These are phyloP conservation scores for Andrena fulva DNA, from an alignment of 2,888 invertebrate genomes.

Conservation along the genomic window DNA sequence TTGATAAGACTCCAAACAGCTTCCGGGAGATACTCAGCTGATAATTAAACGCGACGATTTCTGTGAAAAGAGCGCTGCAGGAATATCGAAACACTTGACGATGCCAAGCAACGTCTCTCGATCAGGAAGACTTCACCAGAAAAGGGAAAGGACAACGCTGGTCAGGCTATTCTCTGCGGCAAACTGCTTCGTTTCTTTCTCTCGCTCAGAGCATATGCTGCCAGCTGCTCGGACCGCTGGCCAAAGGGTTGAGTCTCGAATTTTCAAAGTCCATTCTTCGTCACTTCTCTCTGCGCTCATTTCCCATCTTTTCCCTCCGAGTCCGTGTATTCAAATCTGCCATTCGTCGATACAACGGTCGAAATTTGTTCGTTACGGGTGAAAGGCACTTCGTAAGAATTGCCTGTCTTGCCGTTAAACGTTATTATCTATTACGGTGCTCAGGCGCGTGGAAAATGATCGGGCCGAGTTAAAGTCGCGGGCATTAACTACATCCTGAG, in stretches of 20 bases:
- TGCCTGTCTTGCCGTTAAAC: background rate
- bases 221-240: constrained; percentile 74
- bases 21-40: constrained; percentile 5
- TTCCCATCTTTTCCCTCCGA: constrained; percentile 2
- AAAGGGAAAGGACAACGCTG: constrained; percentile 43
- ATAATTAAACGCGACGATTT: background rate
- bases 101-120: constrained; percentile 24
- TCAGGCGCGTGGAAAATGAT: constrained; percentile 74
- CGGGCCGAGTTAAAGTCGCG: constrained; percentile 54
- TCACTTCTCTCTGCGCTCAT: constrained; percentile 44
- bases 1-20: constrained; percentile 16
- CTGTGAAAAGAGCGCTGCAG: background rate
- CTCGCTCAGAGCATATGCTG: constrained; percentile 73
- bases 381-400: background rate
- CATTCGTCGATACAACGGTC: background rate
- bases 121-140: constrained; percentile 36
- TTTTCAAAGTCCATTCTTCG: constrained; percentile 71
- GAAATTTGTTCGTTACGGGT: background rate
- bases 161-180: constrained; percentile 25
- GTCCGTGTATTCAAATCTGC: background rate
- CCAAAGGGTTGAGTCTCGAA: constrained; percentile 76
- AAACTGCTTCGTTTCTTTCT: constrained; percentile 52
- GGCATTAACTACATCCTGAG: constrained; percentile 73
- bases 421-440: constrained; percentile 44
- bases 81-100: constrained; percentile 1